phyloP scores from a whole-genome alignment of 2,888 invertebrate species.

The Xylota sylvarum region DNA sequence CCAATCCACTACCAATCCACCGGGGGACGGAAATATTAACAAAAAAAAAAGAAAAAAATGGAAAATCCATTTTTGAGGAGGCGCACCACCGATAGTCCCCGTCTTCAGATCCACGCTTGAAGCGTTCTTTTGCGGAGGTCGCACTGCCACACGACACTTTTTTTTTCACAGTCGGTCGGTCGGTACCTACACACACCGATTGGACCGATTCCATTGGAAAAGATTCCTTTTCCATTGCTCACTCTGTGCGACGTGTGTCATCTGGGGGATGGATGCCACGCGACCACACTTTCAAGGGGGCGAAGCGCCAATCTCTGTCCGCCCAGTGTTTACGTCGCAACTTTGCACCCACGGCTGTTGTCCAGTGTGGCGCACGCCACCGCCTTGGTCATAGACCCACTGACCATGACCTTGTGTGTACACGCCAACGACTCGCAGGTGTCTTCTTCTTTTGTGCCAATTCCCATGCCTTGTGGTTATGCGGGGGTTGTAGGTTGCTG shows the following conservation, averaged over 20 bases:
- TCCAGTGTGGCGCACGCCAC: conserved; percentile 46
- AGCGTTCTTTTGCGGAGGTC: conserved; percentile 66
- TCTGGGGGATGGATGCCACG: conserved; percentile 74
- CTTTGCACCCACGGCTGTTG: conserved; percentile 61
- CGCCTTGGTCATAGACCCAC: conserved; percentile 54
- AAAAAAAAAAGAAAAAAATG: conserved; percentile 9
- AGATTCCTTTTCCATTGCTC: conserved; percentile 36
- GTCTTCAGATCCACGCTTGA: conserved; percentile 40
- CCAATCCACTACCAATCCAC: conserved; percentile 9
- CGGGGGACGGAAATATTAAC: conserved; percentile 51
- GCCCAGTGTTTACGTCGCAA: conserved; percentile 56
- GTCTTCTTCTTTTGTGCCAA: conserved; percentile 67
- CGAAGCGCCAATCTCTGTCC: conserved; percentile 61
- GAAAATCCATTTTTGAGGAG: conserved; percentile 64
- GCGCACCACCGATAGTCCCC: conserved; percentile 55
- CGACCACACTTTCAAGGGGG: conserved; percentile 70
- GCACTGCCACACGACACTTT: conserved; percentile 69
- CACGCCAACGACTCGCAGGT: conserved; percentile 54
- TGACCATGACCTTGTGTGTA: conserved; percentile 69
- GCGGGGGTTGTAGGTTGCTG: conserved; percentile 54
- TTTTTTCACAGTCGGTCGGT: background rate
- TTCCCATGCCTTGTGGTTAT: conserved; percentile 45
- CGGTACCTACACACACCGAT: conserved; percentile 35
- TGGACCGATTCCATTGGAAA: conserved; percentile 52
- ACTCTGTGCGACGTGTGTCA: conserved; percentile 41